phyloP scores from a whole-genome alignment of 2,113 vertebrate species.

The Colius striatus region DNA sequence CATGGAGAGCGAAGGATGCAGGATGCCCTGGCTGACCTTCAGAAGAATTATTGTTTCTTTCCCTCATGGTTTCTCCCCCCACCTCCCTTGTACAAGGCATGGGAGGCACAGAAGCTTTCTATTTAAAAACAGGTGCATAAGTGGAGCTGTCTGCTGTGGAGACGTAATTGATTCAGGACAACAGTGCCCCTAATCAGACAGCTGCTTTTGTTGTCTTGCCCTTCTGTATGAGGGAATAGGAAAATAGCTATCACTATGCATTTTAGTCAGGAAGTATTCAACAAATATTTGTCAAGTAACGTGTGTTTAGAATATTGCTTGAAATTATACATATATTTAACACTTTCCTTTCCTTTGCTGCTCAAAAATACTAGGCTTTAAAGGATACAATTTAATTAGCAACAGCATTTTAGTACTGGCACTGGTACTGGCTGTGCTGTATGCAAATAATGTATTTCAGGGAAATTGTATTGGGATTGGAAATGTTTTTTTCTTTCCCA shows the following conservation, averaged over 20 bases:
- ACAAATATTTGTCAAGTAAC: constrained; percentile 44
- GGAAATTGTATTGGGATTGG: constrained; percentile 31
- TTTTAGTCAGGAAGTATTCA: constrained; percentile 37
- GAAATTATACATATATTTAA: constrained; percentile 23
- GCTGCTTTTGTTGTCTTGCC: constrained; percentile 55
- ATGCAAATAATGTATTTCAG: constrained; percentile 30
- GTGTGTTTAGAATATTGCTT: constrained; percentile 5
- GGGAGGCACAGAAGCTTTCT: constrained; percentile 21
- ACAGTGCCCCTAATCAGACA: constrained; percentile 56
- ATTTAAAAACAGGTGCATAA: constrained; percentile 69
- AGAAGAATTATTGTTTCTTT: constrained; percentile 68
- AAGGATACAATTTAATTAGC: constrained; percentile 13
- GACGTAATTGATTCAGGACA: constrained; percentile 61
- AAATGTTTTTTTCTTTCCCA: constrained; percentile 17
- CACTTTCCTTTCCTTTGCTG: background rate
- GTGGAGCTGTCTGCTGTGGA: constrained; percentile 24
- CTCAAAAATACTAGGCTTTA: constrained; percentile 5
- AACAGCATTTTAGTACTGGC: constrained; percentile 27
- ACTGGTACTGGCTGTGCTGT: background rate
- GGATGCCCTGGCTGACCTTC: constrained; percentile 71
- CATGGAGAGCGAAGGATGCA: constrained; percentile 37
- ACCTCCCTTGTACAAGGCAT: constrained; percentile 13
- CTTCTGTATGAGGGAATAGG: constrained; percentile 49
- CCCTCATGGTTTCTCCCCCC: background rate
- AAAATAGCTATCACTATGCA: constrained; percentile 57